These are phyloP conservation scores for Paracanthobrama guichenoti DNA, from an alignment of 2,113 vertebrate genomes.

Conservation along the genomic window DNA sequence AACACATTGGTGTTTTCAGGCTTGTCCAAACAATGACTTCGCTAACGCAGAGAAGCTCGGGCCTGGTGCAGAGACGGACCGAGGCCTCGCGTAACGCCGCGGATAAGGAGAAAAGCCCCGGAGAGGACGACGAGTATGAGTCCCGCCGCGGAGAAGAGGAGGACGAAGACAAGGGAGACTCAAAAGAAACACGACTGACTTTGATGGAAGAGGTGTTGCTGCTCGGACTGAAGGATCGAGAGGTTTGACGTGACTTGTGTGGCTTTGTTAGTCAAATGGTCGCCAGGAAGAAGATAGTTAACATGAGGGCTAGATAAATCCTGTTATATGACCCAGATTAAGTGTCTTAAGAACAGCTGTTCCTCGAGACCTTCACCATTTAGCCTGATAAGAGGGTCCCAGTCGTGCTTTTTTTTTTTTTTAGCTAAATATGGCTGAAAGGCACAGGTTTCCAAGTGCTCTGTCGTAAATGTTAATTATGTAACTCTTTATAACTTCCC, in stretches of 20 bases:
- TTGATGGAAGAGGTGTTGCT: constrained; percentile 98
- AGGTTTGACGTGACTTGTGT: constrained; percentile 75
- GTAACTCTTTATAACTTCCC: background rate
- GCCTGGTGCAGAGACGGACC: constrained; percentile 94
- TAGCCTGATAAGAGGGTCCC: background rate
- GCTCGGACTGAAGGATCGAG: constrained; percentile 95
- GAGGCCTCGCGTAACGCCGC: constrained; percentile 90
- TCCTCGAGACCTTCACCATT: background rate
- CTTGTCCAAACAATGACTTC: constrained; percentile 79
- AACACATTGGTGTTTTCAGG: constrained; percentile 49
- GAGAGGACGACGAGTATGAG: constrained; percentile 82
- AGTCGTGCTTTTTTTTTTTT: background rate
- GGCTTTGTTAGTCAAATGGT: constrained; percentile 24
- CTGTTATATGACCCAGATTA: constrained; percentile 7
- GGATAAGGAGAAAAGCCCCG: constrained; percentile 81
- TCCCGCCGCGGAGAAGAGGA: constrained; percentile 85
- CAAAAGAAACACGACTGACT: constrained; percentile 94
- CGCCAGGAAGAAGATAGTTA: background rate
- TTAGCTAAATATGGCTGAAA: background rate
- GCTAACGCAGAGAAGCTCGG: constrained; percentile 88
- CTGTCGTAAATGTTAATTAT: background rate
- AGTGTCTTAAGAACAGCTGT: background rate
- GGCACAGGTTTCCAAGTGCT: background rate
- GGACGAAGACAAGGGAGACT: constrained; percentile 89
- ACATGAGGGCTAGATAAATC: constrained; percentile 8